These are phyloP conservation scores for Alosa sapidissima DNA, from an alignment of 2,797 vertebrate species.

Conservation along the genomic window DNA sequence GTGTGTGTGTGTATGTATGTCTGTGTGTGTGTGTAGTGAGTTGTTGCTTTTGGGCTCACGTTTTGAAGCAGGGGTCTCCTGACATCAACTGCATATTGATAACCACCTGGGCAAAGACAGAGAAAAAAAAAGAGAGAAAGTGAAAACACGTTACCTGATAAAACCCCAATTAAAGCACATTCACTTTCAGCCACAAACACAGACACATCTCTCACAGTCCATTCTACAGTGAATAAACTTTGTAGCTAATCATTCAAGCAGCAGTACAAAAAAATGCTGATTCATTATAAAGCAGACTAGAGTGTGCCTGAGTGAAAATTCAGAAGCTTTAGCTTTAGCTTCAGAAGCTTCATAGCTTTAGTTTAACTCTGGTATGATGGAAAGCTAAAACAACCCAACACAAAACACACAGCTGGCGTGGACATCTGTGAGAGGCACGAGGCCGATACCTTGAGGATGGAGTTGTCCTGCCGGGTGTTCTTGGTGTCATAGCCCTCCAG, in stretches of 20 bases:
- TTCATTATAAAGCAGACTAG: too few species aligned
- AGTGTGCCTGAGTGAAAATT: too few species aligned
- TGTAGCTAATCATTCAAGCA: too few species aligned
- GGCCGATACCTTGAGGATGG: slow-evolving; percentile 90
- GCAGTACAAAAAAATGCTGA: too few species aligned
- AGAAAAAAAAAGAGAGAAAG: slow-evolving; percentile 28
- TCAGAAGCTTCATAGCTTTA: too few species aligned
- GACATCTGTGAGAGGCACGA: not conserved
- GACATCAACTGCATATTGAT: slow-evolving; percentile 96
- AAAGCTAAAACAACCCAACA: not conserved
- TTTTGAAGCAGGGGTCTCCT: slow-evolving; percentile 99
- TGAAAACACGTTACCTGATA: not conserved
- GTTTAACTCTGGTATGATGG: too few species aligned
- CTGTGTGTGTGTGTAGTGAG: not conserved
- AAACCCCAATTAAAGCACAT: not conserved
- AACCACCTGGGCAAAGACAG: slow-evolving; percentile 78
- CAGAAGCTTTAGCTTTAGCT: too few species aligned
- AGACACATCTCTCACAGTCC: not conserved
- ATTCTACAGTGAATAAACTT: too few species aligned
- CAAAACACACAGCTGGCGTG: not conserved
- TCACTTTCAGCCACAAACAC: not conserved
- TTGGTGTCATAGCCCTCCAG: slow-evolving; percentile 98
- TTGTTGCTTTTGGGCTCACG: slow-evolving; percentile 72
- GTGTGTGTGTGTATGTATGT: not conserved
- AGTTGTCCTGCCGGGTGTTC: slow-evolving; percentile 96